These are phyloP conservation scores for Drosophila kohkoa DNA, from an alignment of 1,140 invertebrate genomes.

Conservation along the genomic window DNA sequence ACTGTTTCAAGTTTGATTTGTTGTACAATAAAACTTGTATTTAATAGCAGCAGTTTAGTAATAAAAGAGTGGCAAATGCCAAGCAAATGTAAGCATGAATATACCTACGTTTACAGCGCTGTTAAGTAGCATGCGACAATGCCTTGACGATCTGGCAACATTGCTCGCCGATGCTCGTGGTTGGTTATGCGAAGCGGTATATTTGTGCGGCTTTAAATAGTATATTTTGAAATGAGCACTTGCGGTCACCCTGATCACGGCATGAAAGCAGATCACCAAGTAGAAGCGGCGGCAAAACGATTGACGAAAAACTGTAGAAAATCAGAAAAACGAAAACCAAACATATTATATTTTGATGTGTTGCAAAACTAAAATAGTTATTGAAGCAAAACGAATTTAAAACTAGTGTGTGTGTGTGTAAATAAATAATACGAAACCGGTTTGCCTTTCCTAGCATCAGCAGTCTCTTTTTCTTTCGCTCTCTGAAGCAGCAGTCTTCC, in stretches of 20 bases:
- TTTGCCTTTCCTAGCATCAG: slow-evolving; percentile 35
- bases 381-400: background rate
- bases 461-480: slow-evolving; percentile 17
- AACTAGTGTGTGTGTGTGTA: slow-evolving; percentile 34
- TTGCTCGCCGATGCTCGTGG: slow-evolving; percentile 39
- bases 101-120: background rate
- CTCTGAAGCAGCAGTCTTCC: slow-evolving; percentile 1
- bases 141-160: slow-evolving; percentile 54
- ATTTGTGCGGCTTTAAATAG: no score
- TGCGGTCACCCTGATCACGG: slow-evolving; percentile 33
- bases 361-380: slow-evolving; percentile 33
- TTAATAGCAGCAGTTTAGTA: slow-evolving; percentile 7
- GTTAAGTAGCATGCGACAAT: slow-evolving; percentile 29
- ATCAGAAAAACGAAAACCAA: slow-evolving; percentile 23
- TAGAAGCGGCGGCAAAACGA: slow-evolving; percentile 41
- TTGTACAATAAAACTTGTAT: background rate
- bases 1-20: background rate
- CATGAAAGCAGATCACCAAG: slow-evolving; percentile 55
- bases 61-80: background rate
- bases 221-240: no score
- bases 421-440: slow-evolving; percentile 59
- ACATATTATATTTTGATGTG: slow-evolving; percentile 19
- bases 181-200: slow-evolving; percentile 55
- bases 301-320: slow-evolving; percentile 33
- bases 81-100: background rate